Percentiles rank a stretch among this genome's conserved stretches.
These are phyloP conservation scores for Gibbula magus DNA, from an alignment of 2,888 invertebrate genomes.

Conservation along the genomic window DNA sequence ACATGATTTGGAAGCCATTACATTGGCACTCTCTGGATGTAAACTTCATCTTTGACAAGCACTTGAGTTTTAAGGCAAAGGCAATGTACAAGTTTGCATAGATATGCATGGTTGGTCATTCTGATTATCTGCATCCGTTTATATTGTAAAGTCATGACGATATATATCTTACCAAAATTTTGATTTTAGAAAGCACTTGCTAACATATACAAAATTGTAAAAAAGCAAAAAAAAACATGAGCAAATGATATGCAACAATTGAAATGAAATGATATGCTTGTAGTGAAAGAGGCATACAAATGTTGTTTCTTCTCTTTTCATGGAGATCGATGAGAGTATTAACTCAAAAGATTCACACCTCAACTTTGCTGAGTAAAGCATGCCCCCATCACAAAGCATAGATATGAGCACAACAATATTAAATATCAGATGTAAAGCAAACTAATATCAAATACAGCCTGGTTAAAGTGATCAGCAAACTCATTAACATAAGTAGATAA, in stretches of 20 bases:
- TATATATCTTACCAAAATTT: constrained; percentile 1
- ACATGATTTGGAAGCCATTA: background rate
- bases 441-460: constrained; percentile 20
- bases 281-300: background rate
- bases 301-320: constrained; percentile 8
- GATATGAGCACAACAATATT: constrained; percentile 16
- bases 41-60: background rate
- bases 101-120: background rate
- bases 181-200: background rate
- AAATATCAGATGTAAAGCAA: constrained; percentile 15
- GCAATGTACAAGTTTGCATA: constrained; percentile 18
- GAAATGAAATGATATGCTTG: constrained; percentile 12
- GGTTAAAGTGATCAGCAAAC: constrained; percentile 19
- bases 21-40: background rate
- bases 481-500: constrained; percentile 23
- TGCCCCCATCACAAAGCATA: constrained; percentile 4
- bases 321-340: background rate
- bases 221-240: constrained; percentile 3
- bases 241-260: background rate
- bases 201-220: background rate
- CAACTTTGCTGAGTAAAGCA: background rate
- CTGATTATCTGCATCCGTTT: constrained; percentile 15
- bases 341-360: background rate
- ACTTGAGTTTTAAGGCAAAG: constrained; percentile 1
- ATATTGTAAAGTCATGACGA: background rate